phyloP scores from a whole-genome alignment of 2,113 vertebrate species.

The Caranx melampygus region DNA sequence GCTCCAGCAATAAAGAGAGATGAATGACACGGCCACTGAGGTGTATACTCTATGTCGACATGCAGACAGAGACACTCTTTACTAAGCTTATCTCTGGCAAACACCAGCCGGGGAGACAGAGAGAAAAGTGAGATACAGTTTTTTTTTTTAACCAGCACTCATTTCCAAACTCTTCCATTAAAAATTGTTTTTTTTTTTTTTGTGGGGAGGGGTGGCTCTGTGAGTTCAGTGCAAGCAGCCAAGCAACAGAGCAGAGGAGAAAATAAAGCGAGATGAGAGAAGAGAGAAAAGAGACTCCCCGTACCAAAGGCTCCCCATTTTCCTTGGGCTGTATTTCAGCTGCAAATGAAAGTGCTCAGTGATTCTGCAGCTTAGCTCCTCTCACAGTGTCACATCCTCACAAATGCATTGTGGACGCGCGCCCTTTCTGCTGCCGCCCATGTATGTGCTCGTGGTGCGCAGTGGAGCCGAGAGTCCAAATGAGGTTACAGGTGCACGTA shows the following conservation, averaged over 20 bases:
- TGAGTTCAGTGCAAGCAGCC: slow-evolving; percentile 30
- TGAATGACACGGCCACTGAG: slow-evolving; percentile 56
- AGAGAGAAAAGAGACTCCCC: slow-evolving; percentile 36
- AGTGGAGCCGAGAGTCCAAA: neutral
- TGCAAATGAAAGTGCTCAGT: slow-evolving; percentile 41
- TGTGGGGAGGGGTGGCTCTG: neutral
- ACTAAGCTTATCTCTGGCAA: slow-evolving; percentile 65
- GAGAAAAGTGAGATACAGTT: slow-evolving; percentile 34
- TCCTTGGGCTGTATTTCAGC: slow-evolving; percentile 49
- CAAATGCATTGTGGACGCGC: slow-evolving; percentile 22
- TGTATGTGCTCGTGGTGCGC: neutral
- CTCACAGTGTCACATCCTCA: slow-evolving; percentile 36
- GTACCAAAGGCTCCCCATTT: slow-evolving; percentile 45
- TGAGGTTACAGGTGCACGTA: neutral
- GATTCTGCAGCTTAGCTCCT: slow-evolving; percentile 54
- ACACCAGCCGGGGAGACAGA: slow-evolving; percentile 53
- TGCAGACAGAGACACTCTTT: slow-evolving; percentile 57
- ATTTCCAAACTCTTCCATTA: slow-evolving; percentile 11
- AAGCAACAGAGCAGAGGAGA: slow-evolving; percentile 30
- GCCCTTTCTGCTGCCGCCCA: neutral
- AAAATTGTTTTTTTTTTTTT: too few species aligned
- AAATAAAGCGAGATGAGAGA: slow-evolving; percentile 29
- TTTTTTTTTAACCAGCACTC: slow-evolving; percentile 31
- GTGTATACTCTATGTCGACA: slow-evolving; percentile 38
- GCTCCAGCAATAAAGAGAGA: slow-evolving; percentile 46